phyloP scores from a whole-genome alignment of 2,888 invertebrate genomes.

The Pheosia tremula region DNA sequence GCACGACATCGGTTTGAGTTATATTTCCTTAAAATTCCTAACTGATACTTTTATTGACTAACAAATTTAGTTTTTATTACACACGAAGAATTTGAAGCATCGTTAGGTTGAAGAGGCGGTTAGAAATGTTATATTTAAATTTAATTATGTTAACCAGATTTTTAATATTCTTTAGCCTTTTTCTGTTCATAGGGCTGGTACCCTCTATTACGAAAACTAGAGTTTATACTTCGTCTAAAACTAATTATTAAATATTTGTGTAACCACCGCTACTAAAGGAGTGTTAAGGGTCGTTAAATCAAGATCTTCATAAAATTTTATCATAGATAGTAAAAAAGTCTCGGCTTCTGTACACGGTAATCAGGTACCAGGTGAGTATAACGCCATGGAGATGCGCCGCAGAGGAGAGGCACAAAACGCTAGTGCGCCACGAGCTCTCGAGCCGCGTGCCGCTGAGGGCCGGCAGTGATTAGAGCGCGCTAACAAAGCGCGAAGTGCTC shows the following conservation, averaged over 20 bases:
- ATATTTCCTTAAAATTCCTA: conserved; percentile 2
- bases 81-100: background rate
- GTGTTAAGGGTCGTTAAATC: too few species aligned
- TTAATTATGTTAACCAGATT: too few species aligned
- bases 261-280: too few species aligned
- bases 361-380: conserved; percentile 56
- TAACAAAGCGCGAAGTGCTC: conserved; percentile 80
- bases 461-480: conserved; percentile 83
- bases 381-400: conserved; percentile 56
- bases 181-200: too few species aligned
- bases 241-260: too few species aligned
- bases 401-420: conserved; percentile 77
- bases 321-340: background rate
- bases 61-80: conserved; percentile 4
- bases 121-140: background rate
- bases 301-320: too few species aligned
- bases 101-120: background rate
- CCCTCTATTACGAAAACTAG: too few species aligned
- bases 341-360: conserved; percentile 19
- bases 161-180: too few species aligned
- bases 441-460: conserved; percentile 73
- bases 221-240: too few species aligned
- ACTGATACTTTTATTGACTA: conserved; percentile 4
- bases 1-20: background rate
- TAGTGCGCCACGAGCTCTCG: conserved; percentile 73